Evolutionary conservation across 2,888 invertebrate species (phyloP).

Genomic region (Blastobasis lacticolella): DNA sequence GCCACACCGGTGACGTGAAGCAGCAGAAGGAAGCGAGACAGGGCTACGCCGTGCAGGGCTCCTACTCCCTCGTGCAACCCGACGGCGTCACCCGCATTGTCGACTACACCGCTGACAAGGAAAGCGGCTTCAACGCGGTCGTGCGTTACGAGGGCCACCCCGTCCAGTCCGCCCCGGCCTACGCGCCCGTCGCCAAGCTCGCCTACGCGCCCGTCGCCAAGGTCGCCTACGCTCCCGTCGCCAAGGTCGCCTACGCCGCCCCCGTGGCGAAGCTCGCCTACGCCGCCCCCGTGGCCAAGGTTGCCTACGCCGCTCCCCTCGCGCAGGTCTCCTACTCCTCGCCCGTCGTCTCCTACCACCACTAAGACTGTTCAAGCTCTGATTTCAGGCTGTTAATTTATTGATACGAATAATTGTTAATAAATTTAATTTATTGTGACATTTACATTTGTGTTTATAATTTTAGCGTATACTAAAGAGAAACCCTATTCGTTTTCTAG

Average conservation of each 20-base stretch:
- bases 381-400: constrained; percentile 15
- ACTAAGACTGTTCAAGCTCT: constrained; percentile 27
- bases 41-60: constrained; percentile 59
- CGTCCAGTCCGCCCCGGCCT: constrained; percentile 14
- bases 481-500: too few species aligned
- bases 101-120: constrained; percentile 56
- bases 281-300: constrained; percentile 30
- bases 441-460: too few species aligned
- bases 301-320: constrained; percentile 25
- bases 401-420: constrained; percentile 15
- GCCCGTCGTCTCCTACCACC: constrained; percentile 54
- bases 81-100: constrained; percentile 61
- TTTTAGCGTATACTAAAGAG: too few species aligned
- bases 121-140: constrained; percentile 31
- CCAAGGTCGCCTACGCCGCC: constrained; percentile 24
- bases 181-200: constrained; percentile 19
- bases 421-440: constrained; percentile 18
- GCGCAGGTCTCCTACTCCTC: constrained; percentile 50
- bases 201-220: constrained; percentile 21
- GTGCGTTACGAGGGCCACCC: constrained; percentile 32
- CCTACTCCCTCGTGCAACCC: constrained; percentile 64
- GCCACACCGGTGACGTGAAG: constrained; percentile 59
- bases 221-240: constrained; percentile 23
- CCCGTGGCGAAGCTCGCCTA: constrained; percentile 22
- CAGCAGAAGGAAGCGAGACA: constrained; percentile 58